Conservation (phyloP, 92 coral and sea anemone genomes). For the Palythoa caribaeorum region DNA sequence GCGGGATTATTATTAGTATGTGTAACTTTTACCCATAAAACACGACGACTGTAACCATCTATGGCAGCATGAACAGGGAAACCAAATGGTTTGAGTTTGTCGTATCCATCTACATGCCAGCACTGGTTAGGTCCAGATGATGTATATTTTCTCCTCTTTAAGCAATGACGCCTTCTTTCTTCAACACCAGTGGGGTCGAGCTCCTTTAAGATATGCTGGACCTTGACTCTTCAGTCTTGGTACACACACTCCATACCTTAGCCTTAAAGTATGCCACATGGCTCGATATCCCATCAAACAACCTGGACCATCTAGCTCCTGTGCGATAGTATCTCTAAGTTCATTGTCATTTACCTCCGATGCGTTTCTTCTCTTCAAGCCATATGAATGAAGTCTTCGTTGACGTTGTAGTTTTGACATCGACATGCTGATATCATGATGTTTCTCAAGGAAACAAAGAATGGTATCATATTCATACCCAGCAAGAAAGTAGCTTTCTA, state of each 20-base stretch:
- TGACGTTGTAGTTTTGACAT: constrained; percentile 38
- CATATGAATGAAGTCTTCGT: constrained; percentile 17
- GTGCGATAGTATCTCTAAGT: constrained; percentile 26
- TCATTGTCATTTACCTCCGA: constrained; percentile 38
- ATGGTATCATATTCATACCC: constrained; percentile 6
- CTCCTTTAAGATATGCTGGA: constrained; percentile 30
- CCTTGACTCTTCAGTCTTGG: constrained; percentile 45
- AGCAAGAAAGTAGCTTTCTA: constrained; percentile 18
- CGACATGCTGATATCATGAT: constrained; percentile 41
- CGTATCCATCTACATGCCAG: constrained; percentile 59
- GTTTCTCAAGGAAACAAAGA: constrained; percentile 34
- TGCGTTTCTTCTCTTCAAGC: constrained; percentile 22
- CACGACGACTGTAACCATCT: constrained; percentile 57
- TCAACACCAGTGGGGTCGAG: constrained; percentile 38
- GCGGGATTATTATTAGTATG: constrained; percentile 46
- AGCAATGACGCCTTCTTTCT: not conserved
- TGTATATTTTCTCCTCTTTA: constrained; percentile 44
- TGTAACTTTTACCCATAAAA: constrained; percentile 62
- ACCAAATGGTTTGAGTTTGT: constrained; percentile 10
- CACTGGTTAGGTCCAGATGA: constrained; percentile 53
- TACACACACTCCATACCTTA: not conserved
- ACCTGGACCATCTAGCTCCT: constrained; percentile 51
- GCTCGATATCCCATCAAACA: not conserved
- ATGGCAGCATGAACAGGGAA: constrained; percentile 52
- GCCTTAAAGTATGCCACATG: too few species aligned